A percentile compares a stretch with the other conserved stretches of the same genome.
Conservation (phyloP, 2,797 vertebrate species). For the Emydoidea blandingii region DNA sequence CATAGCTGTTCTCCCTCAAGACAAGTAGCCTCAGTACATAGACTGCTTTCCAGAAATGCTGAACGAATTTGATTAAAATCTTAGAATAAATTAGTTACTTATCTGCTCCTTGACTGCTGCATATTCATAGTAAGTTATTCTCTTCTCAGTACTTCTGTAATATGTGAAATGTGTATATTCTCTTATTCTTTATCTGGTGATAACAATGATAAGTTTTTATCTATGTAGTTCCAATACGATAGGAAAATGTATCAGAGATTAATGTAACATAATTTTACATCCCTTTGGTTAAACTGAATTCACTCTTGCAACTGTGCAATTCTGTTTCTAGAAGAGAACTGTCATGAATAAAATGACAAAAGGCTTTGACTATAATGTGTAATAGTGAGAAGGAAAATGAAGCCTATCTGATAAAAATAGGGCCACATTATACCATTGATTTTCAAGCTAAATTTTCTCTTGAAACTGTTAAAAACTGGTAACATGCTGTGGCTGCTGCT, state of each 20-base stretch:
- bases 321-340: neutral
- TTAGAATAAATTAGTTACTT: constrained; percentile 4
- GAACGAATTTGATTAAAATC: constrained; percentile 52
- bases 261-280: neutral
- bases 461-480: neutral
- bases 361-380: neutral
- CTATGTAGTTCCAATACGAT: neutral
- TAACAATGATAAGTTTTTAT: neutral
- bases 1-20: constrained; percentile 68
- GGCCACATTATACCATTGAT: neutral
- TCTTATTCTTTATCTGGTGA: too few species aligned
- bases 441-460: neutral
- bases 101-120: constrained; percentile 18
- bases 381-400: neutral
- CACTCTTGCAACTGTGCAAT: neutral
- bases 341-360: neutral
- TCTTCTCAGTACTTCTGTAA: constrained; percentile 3
- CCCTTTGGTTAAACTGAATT: neutral
- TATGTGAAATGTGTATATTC: neutral
- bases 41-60: constrained; percentile 59
- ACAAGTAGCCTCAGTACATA: constrained; percentile 54
- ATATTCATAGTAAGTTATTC: constrained; percentile 73
- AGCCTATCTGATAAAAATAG: neutral
- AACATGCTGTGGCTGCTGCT: neutral
- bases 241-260: neutral